Percentiles rank a stretch among this genome's conserved stretches.
Conservation (phyloP, 2,888 invertebrate species). For the Pandemis corylana region DNA sequence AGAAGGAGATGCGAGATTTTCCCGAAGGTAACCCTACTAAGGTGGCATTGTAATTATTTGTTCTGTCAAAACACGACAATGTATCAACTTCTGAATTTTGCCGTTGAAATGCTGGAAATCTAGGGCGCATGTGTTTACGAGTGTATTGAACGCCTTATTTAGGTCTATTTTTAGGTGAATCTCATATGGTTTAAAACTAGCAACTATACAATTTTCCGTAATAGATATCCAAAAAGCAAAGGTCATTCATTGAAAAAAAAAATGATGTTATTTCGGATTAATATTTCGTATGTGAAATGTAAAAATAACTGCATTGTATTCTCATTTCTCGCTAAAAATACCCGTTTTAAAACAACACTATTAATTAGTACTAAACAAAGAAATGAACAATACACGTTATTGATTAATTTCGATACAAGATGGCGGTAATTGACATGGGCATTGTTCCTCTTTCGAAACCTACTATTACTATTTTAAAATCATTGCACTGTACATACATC, state of each 20-base stretch:
- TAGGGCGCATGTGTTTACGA: constrained; percentile 76
- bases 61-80: constrained; percentile 39
- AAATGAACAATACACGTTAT: not conserved
- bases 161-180: constrained; percentile 72
- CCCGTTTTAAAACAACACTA: too few species aligned
- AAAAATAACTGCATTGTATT: too few species aligned
- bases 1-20: constrained; percentile 54
- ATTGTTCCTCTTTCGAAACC: too few species aligned
- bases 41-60: constrained; percentile 48
- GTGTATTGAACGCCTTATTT: constrained; percentile 77
- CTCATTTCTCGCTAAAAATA: too few species aligned
- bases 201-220: constrained; percentile 17
- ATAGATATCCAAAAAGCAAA: constrained; percentile 2
- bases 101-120: constrained; percentile 52
- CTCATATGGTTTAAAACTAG: constrained; percentile 33
- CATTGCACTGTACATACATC: too few species aligned
- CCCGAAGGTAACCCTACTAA: constrained; percentile 54
- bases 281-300: too few species aligned
- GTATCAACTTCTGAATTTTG: constrained; percentile 49
- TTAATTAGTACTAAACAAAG: too few species aligned
- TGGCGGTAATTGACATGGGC: not conserved
- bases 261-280: not conserved
- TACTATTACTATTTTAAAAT: too few species aligned
- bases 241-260: not conserved
- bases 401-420: constrained; percentile 7